Evolutionary conservation across 1,140 invertebrate species (phyloP), one percentile per base, ranked within the genome.

Genomic region (Panagrolaimus sp.): DNA sequence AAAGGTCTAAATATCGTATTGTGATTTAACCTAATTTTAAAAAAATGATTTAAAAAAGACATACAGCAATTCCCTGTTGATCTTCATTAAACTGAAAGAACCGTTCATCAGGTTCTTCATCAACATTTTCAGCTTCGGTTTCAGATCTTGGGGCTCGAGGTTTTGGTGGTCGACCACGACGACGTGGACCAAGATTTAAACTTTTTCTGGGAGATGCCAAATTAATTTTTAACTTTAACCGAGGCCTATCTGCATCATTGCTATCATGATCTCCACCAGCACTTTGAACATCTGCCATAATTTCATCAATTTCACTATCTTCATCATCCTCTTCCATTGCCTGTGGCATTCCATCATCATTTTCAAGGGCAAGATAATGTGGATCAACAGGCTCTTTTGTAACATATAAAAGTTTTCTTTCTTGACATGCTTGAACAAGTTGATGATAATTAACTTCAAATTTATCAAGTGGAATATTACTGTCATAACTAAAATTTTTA

Each of bases 121-220:
- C 67, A 14, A 78, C 44, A 14, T 47, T 69, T 28, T 71, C 72
- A 48, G 67, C 68, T 32, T 67, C 63, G 24, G 46, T 43, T 12
- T 45, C 43, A 38, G 58, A 43, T 15, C 63, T 44, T 14, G 65
- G 67, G n/a, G 75, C 46, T 43, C 71, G 73, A 15, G 71, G 43
- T 63, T 78, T 78, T 24, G 78, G 77, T 24, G 78, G 77, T 14
- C 78, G 64, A 43, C 78, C 77, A 7, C 77, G 58, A 28, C 75
- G 63, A 32, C 65, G 32, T 15, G 66, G 38, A 43, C 28, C 12
- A 43, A 63, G 71, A 26, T 15, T 28, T 63, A 45, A 46, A 55
- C 24, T 46, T 65, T n/a, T 65, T 65, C 63, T 24, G 28, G 15
- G 38, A 21, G 63, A 21, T 65, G n/a, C 63, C 2, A 46, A 32